Evolutionary conservation across 2,113 vertebrate species (phyloP).

Genomic region (Uria lomvia): DNA sequence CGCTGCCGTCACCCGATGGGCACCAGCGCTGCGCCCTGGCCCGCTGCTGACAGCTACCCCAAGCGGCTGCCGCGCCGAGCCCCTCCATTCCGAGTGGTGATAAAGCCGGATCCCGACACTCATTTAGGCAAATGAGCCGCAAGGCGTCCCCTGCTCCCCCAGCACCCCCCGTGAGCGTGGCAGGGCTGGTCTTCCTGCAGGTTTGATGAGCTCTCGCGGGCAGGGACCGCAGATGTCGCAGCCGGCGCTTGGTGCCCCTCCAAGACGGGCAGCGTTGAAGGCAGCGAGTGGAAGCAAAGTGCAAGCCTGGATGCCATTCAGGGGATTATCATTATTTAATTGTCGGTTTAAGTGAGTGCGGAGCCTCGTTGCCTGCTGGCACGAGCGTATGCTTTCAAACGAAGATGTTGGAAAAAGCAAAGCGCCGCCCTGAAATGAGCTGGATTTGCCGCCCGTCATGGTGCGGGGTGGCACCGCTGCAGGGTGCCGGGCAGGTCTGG

Average conservation of each 20-base stretch:
- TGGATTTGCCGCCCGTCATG: neutral
- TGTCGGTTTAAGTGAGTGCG: neutral
- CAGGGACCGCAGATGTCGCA: neutral
- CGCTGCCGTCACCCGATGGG: neutral
- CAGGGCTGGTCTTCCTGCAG: neutral
- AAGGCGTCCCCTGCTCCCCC: neutral
- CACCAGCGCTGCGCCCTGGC: neutral
- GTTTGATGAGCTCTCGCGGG: neutral
- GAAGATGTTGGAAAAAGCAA: neutral
- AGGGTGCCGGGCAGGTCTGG: neutral
- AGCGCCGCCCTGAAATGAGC: neutral
- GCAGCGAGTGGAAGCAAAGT: neutral
- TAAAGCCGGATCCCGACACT: neutral
- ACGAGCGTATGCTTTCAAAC: accelerated
- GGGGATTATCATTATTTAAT: neutral
- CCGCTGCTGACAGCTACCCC: neutral
- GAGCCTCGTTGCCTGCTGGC: neutral
- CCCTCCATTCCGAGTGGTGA: neutral
- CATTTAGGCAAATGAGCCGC: neutral
- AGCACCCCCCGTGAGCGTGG: neutral
- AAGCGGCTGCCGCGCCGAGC: neutral
- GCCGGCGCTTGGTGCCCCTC: neutral
- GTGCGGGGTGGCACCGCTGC: accelerated
- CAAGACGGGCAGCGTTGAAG: neutral
- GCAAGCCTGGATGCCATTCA: neutral